A percentile compares a stretch with the other conserved stretches of the same genome.
phyloP scores from a whole-genome alignment of 2,113 vertebrate genomes.

The Serinus canaria region DNA sequence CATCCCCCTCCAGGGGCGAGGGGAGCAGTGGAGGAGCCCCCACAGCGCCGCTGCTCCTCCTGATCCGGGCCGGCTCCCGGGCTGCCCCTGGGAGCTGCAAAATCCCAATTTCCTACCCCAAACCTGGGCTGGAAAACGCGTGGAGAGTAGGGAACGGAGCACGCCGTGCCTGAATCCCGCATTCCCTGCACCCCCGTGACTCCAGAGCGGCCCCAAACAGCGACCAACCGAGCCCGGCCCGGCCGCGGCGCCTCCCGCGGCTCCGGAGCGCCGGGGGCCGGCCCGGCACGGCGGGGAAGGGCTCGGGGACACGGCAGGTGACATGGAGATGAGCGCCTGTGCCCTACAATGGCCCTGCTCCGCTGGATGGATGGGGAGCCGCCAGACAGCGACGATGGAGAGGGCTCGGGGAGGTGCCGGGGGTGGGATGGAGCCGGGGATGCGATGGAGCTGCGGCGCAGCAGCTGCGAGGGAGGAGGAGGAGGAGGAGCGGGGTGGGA shows the following conservation, averaged over 20 bases:
- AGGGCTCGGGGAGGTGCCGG: background rate
- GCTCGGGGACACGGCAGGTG: background rate
- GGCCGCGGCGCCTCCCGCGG: background rate
- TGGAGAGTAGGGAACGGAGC: background rate
- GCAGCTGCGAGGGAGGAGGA: background rate
- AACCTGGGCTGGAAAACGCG: fast-evolving
- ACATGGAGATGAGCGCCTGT: background rate
- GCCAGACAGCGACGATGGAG: background rate
- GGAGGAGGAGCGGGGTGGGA: background rate
- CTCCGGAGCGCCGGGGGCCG: background rate
- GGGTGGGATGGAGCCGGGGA: slow-evolving; percentile 21
- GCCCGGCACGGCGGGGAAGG: background rate
- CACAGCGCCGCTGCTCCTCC: background rate
- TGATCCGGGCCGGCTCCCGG: background rate
- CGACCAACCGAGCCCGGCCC: background rate
- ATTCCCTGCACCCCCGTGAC: background rate
- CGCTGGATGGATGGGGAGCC: background rate
- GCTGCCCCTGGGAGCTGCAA: background rate
- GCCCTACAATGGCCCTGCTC: background rate
- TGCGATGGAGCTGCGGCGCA: slow-evolving; percentile 32
- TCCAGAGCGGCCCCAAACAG: background rate
- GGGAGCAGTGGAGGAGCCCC: background rate
- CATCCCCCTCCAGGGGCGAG: background rate
- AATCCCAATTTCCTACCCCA: background rate
- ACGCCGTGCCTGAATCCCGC: fast-evolving